Base-by-base conservation (phyloP, 2,113 vertebrate species). In the Lucifuga dentata region DNA sequence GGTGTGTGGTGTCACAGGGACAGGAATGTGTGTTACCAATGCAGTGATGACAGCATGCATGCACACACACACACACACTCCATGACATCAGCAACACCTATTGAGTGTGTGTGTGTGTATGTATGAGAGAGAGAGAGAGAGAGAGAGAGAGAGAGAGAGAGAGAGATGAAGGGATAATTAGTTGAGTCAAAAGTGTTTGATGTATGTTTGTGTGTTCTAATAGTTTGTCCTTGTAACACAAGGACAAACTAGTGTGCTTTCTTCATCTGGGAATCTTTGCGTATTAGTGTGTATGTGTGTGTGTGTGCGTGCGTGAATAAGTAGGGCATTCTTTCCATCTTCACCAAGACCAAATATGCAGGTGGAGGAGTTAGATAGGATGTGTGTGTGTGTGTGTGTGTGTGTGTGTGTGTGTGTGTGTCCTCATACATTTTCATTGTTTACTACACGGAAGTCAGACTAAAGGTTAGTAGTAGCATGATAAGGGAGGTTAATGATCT, bases 11-110 rank as follows among this genome's bases (percentile, higher is more conserved):
- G 56, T 38, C 21, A 43, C 59, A 68, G 49, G 59, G 75, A 13
- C 36, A 62, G 55, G 78, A 79, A 79, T 85, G 75, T 45, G 67
- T 71, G 33, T 29, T 48, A 12, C 36, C 48, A 38, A 7, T 1
- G 4, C 32, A 29, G 51, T 3, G 55, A 46, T 76, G 76, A 71
- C 52, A 51, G 56, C 50, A 53, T 36, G 10, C 58, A 51, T 5
- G n/a, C 56, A 63, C 49, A 49, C 17, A 59, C 20, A 50, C 26
- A 9, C 8, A 1, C 43, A 32, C 19, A 40, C 50, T 39, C 55
- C 9, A n/a, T 57, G 53, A 70, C 39, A 46, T 78, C 70, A 68
- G 66, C 48, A 32, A 35, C 61, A 53, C 61, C 59, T 56, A 10
- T 62, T 65, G 12, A 15, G 16, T 57, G 8, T 24, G 24, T 39